Conservation (phyloP, 1,140 invertebrate species). For the Papilio dardanus region DNA sequence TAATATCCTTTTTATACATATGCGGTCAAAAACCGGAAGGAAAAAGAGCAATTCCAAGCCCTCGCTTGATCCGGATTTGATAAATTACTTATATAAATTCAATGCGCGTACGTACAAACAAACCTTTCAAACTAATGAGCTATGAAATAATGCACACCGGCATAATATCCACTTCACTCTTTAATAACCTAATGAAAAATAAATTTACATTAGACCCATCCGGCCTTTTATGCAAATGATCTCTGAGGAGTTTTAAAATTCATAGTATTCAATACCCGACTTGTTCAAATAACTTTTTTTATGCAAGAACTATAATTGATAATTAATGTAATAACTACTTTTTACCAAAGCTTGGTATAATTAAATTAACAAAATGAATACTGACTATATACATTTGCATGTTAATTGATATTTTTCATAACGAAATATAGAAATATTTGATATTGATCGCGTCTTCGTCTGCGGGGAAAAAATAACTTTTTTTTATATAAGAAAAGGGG, state of each 20-base stretch:
- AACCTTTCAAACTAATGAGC: slow-evolving; percentile 18
- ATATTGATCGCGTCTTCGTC: no score
- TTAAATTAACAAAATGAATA: no score
- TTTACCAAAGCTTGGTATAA: no score
- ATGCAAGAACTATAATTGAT: not conserved
- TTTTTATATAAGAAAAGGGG: no score
- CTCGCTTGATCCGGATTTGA: not conserved
- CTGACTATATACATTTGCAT: no score
- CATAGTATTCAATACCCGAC: not conserved
- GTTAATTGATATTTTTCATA: no score
- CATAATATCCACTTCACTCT: slow-evolving; percentile 6
- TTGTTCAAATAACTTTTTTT: slow-evolving; percentile 11
- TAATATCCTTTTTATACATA: not conserved
- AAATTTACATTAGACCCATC: slow-evolving; percentile 22
- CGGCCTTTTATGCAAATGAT: slow-evolving; percentile 23
- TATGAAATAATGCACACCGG: slow-evolving; percentile 19
- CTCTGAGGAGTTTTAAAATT: not conserved
- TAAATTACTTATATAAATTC: not conserved
- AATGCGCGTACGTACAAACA: slow-evolving; percentile 8
- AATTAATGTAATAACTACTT: not conserved
- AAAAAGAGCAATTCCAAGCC: not conserved
- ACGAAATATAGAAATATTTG: no score
- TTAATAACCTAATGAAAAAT: slow-evolving; percentile 21
- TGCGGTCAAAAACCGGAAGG: not conserved
- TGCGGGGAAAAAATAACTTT: no score